These are phyloP conservation scores for Marronus borbonicus DNA, from an alignment of 2,888 invertebrate species.

Conservation along the genomic window DNA sequence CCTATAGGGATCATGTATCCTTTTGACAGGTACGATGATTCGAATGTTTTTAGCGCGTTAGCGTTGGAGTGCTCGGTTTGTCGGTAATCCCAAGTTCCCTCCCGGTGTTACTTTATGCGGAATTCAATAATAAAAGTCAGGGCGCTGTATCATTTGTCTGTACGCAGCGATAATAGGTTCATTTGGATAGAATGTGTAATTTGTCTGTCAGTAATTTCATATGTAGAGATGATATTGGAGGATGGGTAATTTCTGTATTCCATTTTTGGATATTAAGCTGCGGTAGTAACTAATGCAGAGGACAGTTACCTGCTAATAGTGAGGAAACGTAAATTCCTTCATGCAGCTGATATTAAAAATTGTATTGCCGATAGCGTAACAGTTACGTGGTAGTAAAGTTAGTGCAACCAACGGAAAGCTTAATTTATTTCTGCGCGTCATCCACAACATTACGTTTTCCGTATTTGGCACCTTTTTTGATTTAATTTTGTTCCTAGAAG, in stretches of 20 bases:
- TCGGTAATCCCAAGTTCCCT: slow-evolving; percentile 29
- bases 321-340: too few relatives aligned
- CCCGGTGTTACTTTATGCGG: slow-evolving; percentile 46
- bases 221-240: slow-evolving; percentile 5
- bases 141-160: slow-evolving; percentile 24
- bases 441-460: too few relatives aligned
- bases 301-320: too few relatives aligned
- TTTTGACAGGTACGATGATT: slow-evolving; percentile 41
- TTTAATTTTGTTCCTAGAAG: too few relatives aligned
- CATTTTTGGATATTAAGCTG: not conserved
- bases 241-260: slow-evolving; percentile 9
- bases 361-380: too few relatives aligned
- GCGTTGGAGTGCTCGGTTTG: not conserved
- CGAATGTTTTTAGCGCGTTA: slow-evolving; percentile 21
- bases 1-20: slow-evolving; percentile 45
- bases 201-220: slow-evolving; percentile 25
- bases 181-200: slow-evolving; percentile 32
- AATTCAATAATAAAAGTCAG: slow-evolving; percentile 46
- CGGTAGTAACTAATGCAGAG: not conserved
- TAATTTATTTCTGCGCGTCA: too few relatives aligned
- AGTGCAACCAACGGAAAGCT: too few relatives aligned
- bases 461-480: too few relatives aligned
- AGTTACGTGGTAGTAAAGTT: too few relatives aligned
- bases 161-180: slow-evolving; percentile 33
- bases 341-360: too few relatives aligned